Conservation (phyloP, 1,140 invertebrate species). For the Panulirus ornatus region DNA sequence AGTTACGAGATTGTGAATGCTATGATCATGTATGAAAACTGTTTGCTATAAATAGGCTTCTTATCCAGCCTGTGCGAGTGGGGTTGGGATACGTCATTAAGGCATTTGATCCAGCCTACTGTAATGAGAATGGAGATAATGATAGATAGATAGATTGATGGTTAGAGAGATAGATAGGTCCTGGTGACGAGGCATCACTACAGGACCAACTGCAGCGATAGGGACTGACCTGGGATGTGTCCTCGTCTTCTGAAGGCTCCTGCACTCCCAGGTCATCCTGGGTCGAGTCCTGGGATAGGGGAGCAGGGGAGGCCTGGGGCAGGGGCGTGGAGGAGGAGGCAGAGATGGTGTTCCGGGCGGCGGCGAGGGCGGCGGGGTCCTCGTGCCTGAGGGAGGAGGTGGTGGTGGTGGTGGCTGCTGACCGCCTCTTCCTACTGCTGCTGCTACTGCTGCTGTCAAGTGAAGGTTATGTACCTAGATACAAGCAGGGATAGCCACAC, state of each 20-base stretch:
- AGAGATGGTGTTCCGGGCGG: background rate
- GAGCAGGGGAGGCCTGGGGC: background rate
- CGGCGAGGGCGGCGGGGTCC: background rate
- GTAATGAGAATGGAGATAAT: no score
- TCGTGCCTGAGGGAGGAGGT: background rate
- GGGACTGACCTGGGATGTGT: constrained; percentile 2
- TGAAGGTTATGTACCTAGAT: background rate
- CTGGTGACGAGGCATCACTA: no score
- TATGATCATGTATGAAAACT: no score
- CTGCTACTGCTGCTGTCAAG: background rate
- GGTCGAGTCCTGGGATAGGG: background rate
- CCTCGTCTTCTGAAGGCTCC: background rate
- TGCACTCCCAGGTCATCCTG: constrained; percentile 12
- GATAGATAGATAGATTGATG: no score
- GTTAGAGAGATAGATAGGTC: no score
- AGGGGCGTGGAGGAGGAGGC: background rate
- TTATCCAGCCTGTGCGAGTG: no score
- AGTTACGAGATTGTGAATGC: no score
- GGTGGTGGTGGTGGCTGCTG: background rate
- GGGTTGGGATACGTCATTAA: no score
- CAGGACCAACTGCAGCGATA: no score
- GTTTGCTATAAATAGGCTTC: no score
- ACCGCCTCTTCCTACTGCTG: background rate
- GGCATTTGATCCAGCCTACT: no score
- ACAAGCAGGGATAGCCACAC: background rate